Evolutionary conservation across 1,140 invertebrate genomes (phyloP), one percentile per base, ranked within the genome.

Genomic region (Drosophila elegans): DNA sequence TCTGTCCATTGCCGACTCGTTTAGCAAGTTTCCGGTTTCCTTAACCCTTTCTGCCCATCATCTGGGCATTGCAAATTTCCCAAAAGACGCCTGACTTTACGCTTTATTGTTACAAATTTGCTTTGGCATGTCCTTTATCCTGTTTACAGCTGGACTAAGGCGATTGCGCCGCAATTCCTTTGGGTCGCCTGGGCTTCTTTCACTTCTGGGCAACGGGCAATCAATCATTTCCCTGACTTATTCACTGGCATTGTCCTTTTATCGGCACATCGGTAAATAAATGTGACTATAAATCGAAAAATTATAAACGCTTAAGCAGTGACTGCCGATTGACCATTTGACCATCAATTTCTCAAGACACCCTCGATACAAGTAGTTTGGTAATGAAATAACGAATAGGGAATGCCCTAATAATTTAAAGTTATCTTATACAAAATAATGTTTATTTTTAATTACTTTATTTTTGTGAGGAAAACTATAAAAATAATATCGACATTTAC

Each of bases 241-340:
- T 73, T 66, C 73, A 53, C 73, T 76, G 53, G 51, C 61, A 51
- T 77, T 76, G 74, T 68, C 59, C 71, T 57, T 56, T 62, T 56
- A 61, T 74, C 69, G 57, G 62, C 13, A 41, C 57, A 49, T 68
- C 61, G 61, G 61, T 75, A 82, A 77, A 79, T 82, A 88, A 88
- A 88, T 88, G 83, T 77, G 83, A 88, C 83, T 88, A 88, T 88
- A 88, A 88, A 88, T 88, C 83, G 83, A 88, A 88, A 88, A 88
- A 88, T 88, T 88, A 88, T 88, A 88, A 88, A 89, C 84, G 84
- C 84, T 71, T 88, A 76, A 76, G 75, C 74, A 64, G 72, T 82
- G 83, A 72, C 82, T 82, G 76, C 53, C 72, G 39, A 48, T 75
- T 77, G 62, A 77, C 63, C 73, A 67, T 75, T 75, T 77, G 62